Evolutionary conservation across 2,797 vertebrate genomes (phyloP), one percentile per base, ranked within the genome.

Genomic region (Enteromius mattozi): DNA sequence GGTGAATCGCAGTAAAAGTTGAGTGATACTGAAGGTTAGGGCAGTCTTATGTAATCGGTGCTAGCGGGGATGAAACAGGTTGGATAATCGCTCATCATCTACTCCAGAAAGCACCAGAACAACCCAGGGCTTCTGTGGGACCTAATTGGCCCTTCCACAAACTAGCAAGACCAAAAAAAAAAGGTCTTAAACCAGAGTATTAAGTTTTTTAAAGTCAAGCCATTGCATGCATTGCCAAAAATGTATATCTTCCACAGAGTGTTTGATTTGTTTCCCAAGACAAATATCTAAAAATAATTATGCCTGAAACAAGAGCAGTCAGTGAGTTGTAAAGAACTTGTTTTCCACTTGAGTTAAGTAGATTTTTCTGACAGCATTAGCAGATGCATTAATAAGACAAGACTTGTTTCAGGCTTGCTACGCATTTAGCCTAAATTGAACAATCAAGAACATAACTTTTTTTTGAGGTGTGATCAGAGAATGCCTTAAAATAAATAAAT

Each of bases 71-170:
- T 59, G n/a, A 24, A 70, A 27, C 33, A 17, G 16, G 37, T 61
- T 61, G 68, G 54, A 65, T 75, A 65, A 65, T 49, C 70, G 6
- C 37, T 65, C 66, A 59, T 27, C 51, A 54, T 75, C 47, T 14
- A 56, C n/a, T 71, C 69, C 56, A 66, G 71, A 83, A 82, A 76
- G 75, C 30, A 76, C 81, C 8, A 76, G 81, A 83, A 83, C 42
- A 49, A 72, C 61, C 61, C 27, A 30, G 6, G 14, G 56, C 7
- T 59, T 65, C 61, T 8, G 61, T 7, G 14, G 61, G 61, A 33
- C 61, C 14, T 16, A 1, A 7, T 63, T 30, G 1, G 13, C 13
- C 27, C 27, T 30, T 63, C 2, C 2, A 30, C 27, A 16, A 30
- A 30, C 2, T 16, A 56, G 3, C 9, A 63, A 63, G 61, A 13